Conservation (phyloP, 2,113 vertebrate genomes). For the Sterna hirundo region DNA sequence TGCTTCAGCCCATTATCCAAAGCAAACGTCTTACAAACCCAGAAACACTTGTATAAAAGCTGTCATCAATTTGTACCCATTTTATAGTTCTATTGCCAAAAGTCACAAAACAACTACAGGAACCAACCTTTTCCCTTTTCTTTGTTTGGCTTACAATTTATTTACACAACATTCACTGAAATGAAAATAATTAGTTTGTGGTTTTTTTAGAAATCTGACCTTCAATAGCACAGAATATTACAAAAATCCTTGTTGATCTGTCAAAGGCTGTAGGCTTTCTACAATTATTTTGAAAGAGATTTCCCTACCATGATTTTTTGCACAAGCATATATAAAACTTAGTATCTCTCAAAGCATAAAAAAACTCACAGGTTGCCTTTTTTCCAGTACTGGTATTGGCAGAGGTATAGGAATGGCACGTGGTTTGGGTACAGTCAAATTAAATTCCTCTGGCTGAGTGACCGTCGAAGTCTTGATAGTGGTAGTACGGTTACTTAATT, state of each 20-base stretch:
- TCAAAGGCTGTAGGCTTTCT: neutral
- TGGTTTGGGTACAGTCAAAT: conserved; percentile 80
- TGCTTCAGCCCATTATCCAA: neutral
- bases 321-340: neutral
- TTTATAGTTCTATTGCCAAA: neutral
- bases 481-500: neutral
- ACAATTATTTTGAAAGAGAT: neutral
- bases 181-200: neutral
- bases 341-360: neutral
- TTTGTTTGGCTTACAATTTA: neutral
- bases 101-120: neutral
- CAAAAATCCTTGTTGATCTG: neutral
- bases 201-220: neutral
- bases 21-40: neutral
- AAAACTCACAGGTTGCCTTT: conserved; percentile 79
- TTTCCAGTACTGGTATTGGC: conserved; percentile 72
- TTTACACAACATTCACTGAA: neutral
- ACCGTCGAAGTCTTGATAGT: conserved; percentile 66
- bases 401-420: conserved; percentile 74
- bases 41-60: neutral
- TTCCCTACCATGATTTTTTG: neutral
- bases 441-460: conserved; percentile 84
- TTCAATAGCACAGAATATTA: neutral
- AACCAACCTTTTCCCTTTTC: neutral
- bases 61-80: neutral